Percentiles rank a stretch among this genome's conserved stretches.
Conservation (phyloP, 2,113 vertebrate genomes). For the Colius striatus region DNA sequence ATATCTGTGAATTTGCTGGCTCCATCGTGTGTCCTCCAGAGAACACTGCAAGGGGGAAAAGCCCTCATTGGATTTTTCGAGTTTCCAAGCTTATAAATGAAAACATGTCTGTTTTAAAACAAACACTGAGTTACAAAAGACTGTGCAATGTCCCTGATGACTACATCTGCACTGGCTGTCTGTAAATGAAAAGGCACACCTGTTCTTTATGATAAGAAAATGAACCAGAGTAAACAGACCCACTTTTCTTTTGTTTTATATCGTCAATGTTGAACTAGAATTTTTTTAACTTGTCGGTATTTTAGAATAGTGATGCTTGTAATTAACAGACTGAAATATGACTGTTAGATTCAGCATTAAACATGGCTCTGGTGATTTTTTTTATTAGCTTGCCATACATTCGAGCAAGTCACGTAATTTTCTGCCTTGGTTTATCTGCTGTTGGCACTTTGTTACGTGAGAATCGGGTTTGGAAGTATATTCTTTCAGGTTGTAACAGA, state of each 20-base stretch:
- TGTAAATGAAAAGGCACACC: neutral
- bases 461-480: neutral
- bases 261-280: neutral
- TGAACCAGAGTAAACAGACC: neutral
- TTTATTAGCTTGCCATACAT: neutral
- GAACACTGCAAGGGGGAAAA: slow-evolving; percentile 24
- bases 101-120: neutral
- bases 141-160: neutral
- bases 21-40: slow-evolving; percentile 60
- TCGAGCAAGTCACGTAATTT: neutral
- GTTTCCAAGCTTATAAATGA: neutral
- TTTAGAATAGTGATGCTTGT: neutral
- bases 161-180: neutral
- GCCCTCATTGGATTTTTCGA: neutral
- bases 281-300: neutral
- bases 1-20: slow-evolving; percentile 50
- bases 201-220: neutral
- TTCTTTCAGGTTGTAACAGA: neutral
- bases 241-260: neutral
- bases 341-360: neutral
- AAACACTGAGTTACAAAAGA: neutral
- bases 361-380: neutral
- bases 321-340: neutral
- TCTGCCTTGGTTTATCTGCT: neutral
- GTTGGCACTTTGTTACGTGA: neutral